Base-by-base conservation (phyloP, 2,888 invertebrate species). In the Orthosia gracilis region DNA sequence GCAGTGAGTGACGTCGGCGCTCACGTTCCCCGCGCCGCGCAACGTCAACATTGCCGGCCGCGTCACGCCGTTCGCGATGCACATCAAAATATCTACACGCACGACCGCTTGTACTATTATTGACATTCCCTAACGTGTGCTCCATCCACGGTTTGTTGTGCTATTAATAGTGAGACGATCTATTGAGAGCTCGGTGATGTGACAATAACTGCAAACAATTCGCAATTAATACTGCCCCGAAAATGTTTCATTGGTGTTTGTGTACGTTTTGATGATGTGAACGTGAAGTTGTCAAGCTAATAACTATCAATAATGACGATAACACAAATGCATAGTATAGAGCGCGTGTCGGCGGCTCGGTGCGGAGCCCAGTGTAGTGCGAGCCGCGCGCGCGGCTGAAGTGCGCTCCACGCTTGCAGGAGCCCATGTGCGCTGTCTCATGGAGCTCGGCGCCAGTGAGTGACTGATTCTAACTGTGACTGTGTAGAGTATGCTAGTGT, bases 11-110 rank as follows among this genome's bases (percentile, higher is more conserved):
- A 95, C 94, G 95, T 94, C 92, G 93, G 85, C 90, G 93, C 93
- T 93, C 94, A 92, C 91, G 94, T 93, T 94, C 94, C 95, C 95
- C 95, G 94, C 94, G 94, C 92, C 94, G 94, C 94, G 93, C 91
- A 91, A 94, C 95, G 94, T 94, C 96, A 95, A 96, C 96, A 95
- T 91, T 90, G 92, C 92, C 93, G 92, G 92, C 90, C 93, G 93
- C 93, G 94, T 93, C 95, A 93, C 92, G 91, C 90, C 86, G 88
- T 89, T 89, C 89, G 90, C 87, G 88, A 90, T 88, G 89, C 91
- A 89, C 91, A 90, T 91, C 91, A 94, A 92, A 93, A 92, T 91
- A 92, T 92, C 91, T 92, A 93, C 92, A 92, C 88, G 89, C 92
- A 88, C 88, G 86, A 87, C 85, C 88, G 85, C 87, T 86, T 80